Evolutionary conservation across 2,888 invertebrate genomes (phyloP).

Genomic region (Eledona agricola): DNA sequence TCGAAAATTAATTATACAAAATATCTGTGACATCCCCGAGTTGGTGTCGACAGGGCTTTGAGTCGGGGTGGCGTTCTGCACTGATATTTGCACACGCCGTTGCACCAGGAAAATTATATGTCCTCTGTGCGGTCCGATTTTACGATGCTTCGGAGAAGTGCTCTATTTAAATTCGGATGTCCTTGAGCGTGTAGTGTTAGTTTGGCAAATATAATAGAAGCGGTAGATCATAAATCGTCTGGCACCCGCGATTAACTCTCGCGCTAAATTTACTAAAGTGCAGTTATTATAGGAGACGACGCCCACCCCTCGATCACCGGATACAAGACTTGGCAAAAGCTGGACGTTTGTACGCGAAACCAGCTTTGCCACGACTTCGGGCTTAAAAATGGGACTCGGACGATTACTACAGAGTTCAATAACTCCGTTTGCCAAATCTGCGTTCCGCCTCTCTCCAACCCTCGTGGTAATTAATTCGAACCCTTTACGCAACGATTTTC

Average conservation of each 20-base stretch:
- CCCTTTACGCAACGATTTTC: too few species aligned
- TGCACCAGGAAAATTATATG: conserved; percentile 6
- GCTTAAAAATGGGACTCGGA: too few species aligned
- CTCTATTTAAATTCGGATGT: conserved; percentile 33
- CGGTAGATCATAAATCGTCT: conserved; percentile 42
- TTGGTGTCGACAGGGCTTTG: conserved; percentile 24
- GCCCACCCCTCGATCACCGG: neutral
- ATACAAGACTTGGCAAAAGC: too few species aligned
- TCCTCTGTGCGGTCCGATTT: neutral
- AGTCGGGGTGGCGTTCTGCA: conserved; percentile 8
- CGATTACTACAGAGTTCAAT: too few species aligned
- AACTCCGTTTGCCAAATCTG: too few species aligned
- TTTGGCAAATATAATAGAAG: conserved; percentile 40
- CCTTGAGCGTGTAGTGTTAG: conserved; percentile 39
- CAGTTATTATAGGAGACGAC: conserved; percentile 20
- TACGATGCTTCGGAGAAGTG: conserved; percentile 27
- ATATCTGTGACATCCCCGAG: conserved; percentile 22
- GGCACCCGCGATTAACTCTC: conserved; percentile 35
- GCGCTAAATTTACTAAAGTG: conserved; percentile 26
- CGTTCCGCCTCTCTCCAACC: too few species aligned
- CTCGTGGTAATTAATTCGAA: too few species aligned
- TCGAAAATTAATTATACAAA: conserved; percentile 30
- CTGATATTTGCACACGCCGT: too few species aligned
- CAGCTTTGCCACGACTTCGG: too few species aligned
- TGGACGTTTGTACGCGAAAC: too few species aligned